phyloP scores from a whole-genome alignment of 1,140 invertebrate genomes.

The Diabrotica virgifera region DNA sequence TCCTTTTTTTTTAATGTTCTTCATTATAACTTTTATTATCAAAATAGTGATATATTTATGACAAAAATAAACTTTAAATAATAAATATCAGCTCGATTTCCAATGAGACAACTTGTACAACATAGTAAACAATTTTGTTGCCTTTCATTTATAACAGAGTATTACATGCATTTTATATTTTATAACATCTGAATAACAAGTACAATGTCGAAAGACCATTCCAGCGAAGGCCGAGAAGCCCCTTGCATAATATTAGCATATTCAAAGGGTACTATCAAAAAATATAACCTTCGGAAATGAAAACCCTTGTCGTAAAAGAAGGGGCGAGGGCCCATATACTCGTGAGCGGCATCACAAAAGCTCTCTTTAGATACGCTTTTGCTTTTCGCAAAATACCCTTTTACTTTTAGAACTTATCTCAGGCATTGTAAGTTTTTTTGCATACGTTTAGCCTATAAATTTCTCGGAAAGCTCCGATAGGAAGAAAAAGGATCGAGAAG shows the following conservation, averaged over 20 bases:
- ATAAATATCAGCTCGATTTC: too few species aligned
- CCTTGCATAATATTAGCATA: conserved; percentile 37
- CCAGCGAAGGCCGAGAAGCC: conserved; percentile 16
- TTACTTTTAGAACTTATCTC: conserved; percentile 35
- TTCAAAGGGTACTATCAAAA: conserved; percentile 40
- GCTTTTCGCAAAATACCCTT: conserved; percentile 43
- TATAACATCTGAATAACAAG: conserved; percentile 5
- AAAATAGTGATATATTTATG: too few species aligned
- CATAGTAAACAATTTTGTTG: background rate
- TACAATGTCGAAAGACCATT: conserved; percentile 16
- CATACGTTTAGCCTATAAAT: conserved; percentile 19
- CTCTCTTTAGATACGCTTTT: conserved; percentile 42
- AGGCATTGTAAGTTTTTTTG: conserved; percentile 23
- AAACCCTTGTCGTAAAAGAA: conserved; percentile 41
- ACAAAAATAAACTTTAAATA: too few species aligned
- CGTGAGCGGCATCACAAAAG: conserved; percentile 38
- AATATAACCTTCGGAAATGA: conserved; percentile 46
- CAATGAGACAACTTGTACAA: too few species aligned
- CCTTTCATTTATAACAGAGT: conserved; percentile 14
- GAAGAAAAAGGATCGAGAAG: background rate
- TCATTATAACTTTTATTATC: too few species aligned
- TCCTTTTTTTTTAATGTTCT: too few species aligned
- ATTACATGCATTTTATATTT: conserved; percentile 18
- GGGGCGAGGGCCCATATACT: conserved; percentile 23
- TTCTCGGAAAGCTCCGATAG: conserved; percentile 14